phyloP scores from a whole-genome alignment of 2,888 invertebrate species.

The Hoplodrina blanda region DNA sequence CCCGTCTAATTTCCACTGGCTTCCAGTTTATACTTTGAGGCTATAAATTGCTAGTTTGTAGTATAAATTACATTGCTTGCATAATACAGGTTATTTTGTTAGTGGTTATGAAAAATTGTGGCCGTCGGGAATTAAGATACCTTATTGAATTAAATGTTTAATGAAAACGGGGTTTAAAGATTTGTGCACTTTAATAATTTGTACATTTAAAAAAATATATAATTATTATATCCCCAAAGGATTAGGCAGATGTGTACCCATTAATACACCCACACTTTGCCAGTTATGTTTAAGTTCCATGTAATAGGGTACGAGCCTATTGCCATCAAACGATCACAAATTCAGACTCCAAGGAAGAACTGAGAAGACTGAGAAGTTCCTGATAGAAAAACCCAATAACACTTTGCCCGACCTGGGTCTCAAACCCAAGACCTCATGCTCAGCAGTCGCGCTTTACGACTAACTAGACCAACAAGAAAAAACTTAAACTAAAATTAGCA shows the following conservation, averaged over 20 bases:
- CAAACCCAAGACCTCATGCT: no score
- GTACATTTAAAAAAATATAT: neutral
- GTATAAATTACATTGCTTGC: constrained; percentile 60
- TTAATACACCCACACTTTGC: no score
- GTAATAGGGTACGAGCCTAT: no score
- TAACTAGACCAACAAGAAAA: neutral
- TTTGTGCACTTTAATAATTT: neutral
- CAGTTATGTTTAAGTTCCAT: no score
- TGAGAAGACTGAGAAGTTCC: no score
- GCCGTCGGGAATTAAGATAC: constrained; percentile 31
- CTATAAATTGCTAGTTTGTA: constrained; percentile 73
- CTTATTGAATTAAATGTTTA: constrained; percentile 29
- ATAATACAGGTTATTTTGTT: constrained; percentile 57
- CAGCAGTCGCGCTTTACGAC: no score
- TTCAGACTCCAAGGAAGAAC: no score
- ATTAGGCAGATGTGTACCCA: no score
- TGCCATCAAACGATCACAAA: no score
- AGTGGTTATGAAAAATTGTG: constrained; percentile 59
- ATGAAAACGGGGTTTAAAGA: constrained; percentile 11
- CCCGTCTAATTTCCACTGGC: constrained; percentile 71
- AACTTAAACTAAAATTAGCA: neutral
- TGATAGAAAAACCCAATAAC: no score
- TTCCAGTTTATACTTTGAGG: constrained; percentile 72
- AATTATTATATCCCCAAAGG: no score
- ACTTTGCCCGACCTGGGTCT: no score